Percentiles rank a stretch among this genome's conserved stretches.
Conservation (phyloP, 1,140 invertebrate genomes). For the Dendrolimus punctatus region DNA sequence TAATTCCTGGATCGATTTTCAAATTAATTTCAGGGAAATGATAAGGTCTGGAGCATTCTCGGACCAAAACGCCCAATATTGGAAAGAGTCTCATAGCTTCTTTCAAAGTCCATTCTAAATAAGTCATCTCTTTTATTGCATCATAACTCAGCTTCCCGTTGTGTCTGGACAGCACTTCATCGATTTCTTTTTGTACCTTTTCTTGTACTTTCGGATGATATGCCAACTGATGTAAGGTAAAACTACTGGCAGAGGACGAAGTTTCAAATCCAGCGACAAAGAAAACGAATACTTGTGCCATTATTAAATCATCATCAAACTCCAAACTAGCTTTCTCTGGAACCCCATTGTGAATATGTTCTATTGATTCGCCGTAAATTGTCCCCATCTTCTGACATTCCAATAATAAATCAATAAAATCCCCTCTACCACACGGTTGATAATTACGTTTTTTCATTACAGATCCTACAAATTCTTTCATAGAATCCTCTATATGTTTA, state of each 20-base stretch:
- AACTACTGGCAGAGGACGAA: slow-evolving; percentile 71
- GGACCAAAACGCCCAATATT: slow-evolving; percentile 49
- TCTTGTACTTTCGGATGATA: slow-evolving; percentile 73
- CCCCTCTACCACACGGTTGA: slow-evolving; percentile 54
- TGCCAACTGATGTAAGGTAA: slow-evolving; percentile 72
- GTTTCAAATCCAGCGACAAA: slow-evolving; percentile 76
- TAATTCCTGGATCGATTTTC: slow-evolving; percentile 46
- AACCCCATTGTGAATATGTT: slow-evolving; percentile 46
- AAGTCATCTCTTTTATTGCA: slow-evolving; percentile 59
- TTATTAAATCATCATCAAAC: slow-evolving; percentile 39
- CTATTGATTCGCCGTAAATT: slow-evolving; percentile 44
- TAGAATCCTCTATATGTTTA: slow-evolving; percentile 21
- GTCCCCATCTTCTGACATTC: slow-evolving; percentile 62
- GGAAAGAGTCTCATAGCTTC: slow-evolving; percentile 71
- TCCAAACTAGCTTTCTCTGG: slow-evolving; percentile 30
- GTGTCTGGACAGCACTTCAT: slow-evolving; percentile 51
- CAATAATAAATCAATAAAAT: slow-evolving; percentile 74
- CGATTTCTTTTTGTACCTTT: slow-evolving; percentile 73
- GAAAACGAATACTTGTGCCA: slow-evolving; percentile 73
- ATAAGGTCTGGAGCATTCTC: slow-evolving; percentile 56
- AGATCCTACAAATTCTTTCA: slow-evolving; percentile 22
- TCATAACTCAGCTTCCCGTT: slow-evolving; percentile 58
- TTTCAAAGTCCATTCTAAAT: slow-evolving; percentile 54
- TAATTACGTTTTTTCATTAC: slow-evolving; percentile 33
- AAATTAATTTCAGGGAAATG: slow-evolving; percentile 53